Conservation (phyloP, 2,888 invertebrate genomes). For the Agrenia bidenticulata region DNA sequence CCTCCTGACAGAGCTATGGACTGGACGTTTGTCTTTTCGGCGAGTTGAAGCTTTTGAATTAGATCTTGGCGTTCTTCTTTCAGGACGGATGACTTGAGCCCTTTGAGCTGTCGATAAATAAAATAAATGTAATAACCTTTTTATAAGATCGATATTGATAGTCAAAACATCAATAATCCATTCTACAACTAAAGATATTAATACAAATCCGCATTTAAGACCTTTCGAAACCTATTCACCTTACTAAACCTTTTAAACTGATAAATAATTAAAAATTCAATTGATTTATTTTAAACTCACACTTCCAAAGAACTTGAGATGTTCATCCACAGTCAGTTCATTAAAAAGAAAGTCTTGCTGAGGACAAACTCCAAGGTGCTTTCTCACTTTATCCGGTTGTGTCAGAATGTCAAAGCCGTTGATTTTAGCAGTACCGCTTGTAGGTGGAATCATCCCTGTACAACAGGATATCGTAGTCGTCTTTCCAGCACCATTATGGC, state of each 20-base stretch:
- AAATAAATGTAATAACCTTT: not conserved
- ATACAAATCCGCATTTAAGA: not conserved
- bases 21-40: constrained; percentile 64
- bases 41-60: constrained; percentile 65
- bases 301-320: constrained; percentile 78
- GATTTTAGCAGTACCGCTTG: constrained; percentile 70
- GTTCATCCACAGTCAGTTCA: constrained; percentile 77
- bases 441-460: constrained; percentile 70
- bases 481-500: constrained; percentile 86
- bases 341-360: constrained; percentile 83
- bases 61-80: constrained; percentile 61
- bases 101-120: constrained; percentile 63
- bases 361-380: constrained; percentile 82
- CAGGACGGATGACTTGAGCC: constrained; percentile 59
- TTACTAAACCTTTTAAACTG: too few species aligned
- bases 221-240: too few species aligned
- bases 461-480: constrained; percentile 66
- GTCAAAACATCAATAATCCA: too few species aligned
- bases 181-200: not conserved
- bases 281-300: constrained; percentile 55
- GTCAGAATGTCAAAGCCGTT: constrained; percentile 70
- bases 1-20: constrained; percentile 78
- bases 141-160: too few species aligned
- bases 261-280: not conserved
- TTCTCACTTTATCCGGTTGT: constrained; percentile 67